A percentile compares a stretch with the other conserved stretches of the same genome.
Conservation (phyloP, 1,140 invertebrate species). For the Acyrthosiphon pisum region DNA sequence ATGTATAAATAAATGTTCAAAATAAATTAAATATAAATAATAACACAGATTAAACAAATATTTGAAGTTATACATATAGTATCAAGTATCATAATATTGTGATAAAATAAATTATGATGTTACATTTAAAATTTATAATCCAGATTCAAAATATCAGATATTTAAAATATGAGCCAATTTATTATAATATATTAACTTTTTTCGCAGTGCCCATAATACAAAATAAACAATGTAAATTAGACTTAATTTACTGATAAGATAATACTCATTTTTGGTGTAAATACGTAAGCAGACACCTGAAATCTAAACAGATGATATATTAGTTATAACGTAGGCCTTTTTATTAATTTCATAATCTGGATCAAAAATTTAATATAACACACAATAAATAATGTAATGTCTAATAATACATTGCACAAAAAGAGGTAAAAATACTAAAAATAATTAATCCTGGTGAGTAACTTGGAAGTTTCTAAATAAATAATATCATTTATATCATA, state of each 20-base stretch:
- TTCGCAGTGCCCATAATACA: background rate
- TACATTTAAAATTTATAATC: background rate
- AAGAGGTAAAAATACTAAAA: constrained; percentile 18
- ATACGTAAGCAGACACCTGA: background rate
- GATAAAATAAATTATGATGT: constrained; percentile 5
- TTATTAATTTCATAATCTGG: constrained; percentile 20
- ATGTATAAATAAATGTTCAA: background rate
- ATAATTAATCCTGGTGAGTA: background rate
- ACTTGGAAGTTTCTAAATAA: constrained; percentile 13
- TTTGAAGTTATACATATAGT: background rate
- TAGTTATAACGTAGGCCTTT: background rate
- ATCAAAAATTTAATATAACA: background rate
- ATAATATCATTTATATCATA: constrained; percentile 29
- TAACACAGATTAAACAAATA: constrained; percentile 16
- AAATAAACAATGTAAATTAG: background rate
- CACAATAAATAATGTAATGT: background rate
- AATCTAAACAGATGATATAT: background rate
- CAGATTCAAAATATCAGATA: background rate
- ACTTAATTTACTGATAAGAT: background rate
- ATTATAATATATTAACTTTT: background rate
- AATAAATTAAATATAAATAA: constrained; percentile 28
- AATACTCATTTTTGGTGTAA: background rate
- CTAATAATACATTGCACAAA: constrained; percentile 31
- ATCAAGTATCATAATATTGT: background rate
- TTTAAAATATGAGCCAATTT: background rate